Evolutionary conservation across 2,797 vertebrate genomes (phyloP), one percentile per base, ranked within the genome.

Genomic region (Pseudotriccus pelzelni): DNA sequence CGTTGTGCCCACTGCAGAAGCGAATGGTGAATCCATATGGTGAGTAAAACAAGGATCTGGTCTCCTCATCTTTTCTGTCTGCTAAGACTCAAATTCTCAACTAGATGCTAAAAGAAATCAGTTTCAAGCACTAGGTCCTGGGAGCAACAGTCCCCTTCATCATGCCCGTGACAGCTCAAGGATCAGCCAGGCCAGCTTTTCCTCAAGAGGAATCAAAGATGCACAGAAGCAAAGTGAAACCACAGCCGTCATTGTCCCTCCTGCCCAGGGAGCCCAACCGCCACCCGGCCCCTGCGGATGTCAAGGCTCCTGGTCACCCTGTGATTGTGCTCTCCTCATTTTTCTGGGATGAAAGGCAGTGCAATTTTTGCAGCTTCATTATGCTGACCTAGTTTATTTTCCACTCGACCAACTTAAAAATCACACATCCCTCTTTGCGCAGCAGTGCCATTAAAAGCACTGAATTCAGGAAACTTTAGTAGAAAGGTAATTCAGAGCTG

Each of bases 361-460:
- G 5, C 67, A 50, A 82, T 86, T 95, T 94, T 94, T 92, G 60
- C 67, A 89, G 89, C 77, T 88, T 94, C 91, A 76, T 94, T 95
- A 94, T 52, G 87, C 85, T 95, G 93, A 97, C 93, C 96, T 92
- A 96, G 90, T 96, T 97, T 96, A 93, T 93, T 89, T 94, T 95
- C 67, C 72, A 90, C 74, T 89, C 63, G 79, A 55, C 36, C 69
- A 94, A 58, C 50, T 62, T 73, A 78, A 91, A 91, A 86, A 94
- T 90, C 91, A 73, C 85, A 75, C 5, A 74, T 34, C 28, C 10
- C 67, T 84, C 86, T 95, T 69, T 89, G 89, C 76, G 59, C 79
- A 90, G 93, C 56, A 86, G 74, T 76, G 59, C 41, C 74, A 89
- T 95, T 96, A 94, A 88, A 96, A 94, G 77, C 79, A 87, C 55